Evolutionary conservation across 2,113 vertebrate species (phyloP).

Genomic region (Hassar affinis): DNA sequence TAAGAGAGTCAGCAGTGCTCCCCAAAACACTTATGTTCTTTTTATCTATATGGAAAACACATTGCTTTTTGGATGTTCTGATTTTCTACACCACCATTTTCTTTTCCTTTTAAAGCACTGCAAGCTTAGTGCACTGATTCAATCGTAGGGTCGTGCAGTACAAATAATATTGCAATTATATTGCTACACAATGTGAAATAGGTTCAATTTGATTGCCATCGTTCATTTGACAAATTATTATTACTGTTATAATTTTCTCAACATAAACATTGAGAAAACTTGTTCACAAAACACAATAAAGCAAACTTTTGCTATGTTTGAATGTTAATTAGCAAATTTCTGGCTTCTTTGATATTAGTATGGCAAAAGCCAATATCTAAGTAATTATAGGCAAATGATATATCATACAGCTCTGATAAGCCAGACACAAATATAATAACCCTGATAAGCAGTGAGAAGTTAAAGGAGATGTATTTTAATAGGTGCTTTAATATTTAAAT

Average conservation of each 20-base stretch:
- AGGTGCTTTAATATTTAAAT: not conserved
- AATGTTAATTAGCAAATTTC: not conserved
- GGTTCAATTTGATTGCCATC: not conserved
- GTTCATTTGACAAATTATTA: not conserved
- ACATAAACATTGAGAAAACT: not conserved
- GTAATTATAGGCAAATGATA: not conserved
- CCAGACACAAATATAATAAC: not conserved
- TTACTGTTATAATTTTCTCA: not conserved
- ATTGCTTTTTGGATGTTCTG: slow-evolving; percentile 37
- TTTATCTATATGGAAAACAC: slow-evolving; percentile 27
- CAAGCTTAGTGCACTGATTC: not conserved
- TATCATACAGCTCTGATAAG: not conserved
- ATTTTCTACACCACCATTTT: not conserved
- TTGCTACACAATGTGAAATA: not conserved
- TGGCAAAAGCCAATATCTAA: not conserved
- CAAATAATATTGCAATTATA: not conserved
- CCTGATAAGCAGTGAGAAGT: not conserved
- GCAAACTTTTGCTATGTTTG: not conserved
- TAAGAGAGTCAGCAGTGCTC: slow-evolving; percentile 25
- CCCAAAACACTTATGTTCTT: slow-evolving; percentile 28
- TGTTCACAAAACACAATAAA: not conserved
- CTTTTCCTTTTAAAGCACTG: not conserved
- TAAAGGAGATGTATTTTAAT: not conserved
- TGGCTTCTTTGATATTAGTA: not conserved
- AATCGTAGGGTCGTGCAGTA: not conserved